phyloP scores from a whole-genome alignment of 2,113 vertebrate genomes.

The Zapus hudsonius region DNA sequence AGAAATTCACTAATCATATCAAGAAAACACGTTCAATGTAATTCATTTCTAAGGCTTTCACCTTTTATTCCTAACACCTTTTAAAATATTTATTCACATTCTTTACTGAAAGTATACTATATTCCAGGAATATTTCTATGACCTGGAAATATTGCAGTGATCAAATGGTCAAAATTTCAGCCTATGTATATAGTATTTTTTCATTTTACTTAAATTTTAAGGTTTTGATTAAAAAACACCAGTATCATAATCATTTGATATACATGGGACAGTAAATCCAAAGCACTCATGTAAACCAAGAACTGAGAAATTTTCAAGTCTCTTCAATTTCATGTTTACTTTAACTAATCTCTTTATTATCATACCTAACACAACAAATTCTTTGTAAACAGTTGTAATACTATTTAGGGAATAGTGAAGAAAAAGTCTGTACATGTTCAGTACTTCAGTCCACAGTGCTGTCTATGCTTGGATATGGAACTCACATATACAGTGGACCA shows the following conservation, averaged over 20 bases:
- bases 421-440: neutral
- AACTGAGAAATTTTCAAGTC: neutral
- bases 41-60: neutral
- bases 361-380: neutral
- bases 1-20: neutral
- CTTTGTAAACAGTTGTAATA: neutral
- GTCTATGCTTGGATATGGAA: neutral
- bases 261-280: neutral
- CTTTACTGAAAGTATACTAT: neutral
- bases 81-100: slow-evolving; percentile 7
- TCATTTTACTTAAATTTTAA: neutral
- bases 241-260: neutral
- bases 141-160: neutral
- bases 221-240: neutral
- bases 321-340: too few species aligned
- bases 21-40: neutral
- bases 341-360: neutral
- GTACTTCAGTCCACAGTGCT: neutral
- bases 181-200: neutral
- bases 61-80: neutral
- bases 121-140: neutral
- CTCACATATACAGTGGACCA: neutral
- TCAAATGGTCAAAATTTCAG: neutral
- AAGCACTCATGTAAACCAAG: neutral
- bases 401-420: neutral